Evolutionary conservation across 2,888 invertebrate genomes (phyloP).

Genomic region (Iselma pallidipennis): DNA sequence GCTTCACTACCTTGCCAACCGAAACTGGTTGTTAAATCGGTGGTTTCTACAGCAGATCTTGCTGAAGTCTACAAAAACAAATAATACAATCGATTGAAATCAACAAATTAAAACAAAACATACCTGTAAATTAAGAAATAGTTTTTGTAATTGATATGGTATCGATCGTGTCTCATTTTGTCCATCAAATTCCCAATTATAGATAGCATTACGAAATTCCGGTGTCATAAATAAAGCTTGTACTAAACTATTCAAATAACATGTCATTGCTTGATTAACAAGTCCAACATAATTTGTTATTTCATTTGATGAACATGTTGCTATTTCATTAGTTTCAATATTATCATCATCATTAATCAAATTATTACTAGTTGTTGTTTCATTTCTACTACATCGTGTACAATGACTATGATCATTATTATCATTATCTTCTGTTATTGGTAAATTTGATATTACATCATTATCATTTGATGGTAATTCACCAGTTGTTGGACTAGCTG

Average conservation of each 20-base stretch:
- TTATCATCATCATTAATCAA: slow-evolving; percentile 1
- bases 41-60: slow-evolving; percentile 81
- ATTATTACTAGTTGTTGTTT: background rate
- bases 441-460: slow-evolving; percentile 6
- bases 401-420: slow-evolving; percentile 11
- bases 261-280: slow-evolving; percentile 91
- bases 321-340: background rate
- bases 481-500: slow-evolving; percentile 54
- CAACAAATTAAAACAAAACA: slow-evolving; percentile 14
- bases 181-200: slow-evolving; percentile 79
- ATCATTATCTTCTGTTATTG: slow-evolving; percentile 13
- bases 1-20: slow-evolving; percentile 90
- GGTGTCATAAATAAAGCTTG: slow-evolving; percentile 92
- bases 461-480: slow-evolving; percentile 28
- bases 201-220: slow-evolving; percentile 86
- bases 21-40: slow-evolving; percentile 83
- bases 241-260: slow-evolving; percentile 85
- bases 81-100: background rate
- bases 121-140: slow-evolving; percentile 82
- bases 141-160: slow-evolving; percentile 82
- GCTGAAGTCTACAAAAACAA: slow-evolving; percentile 67
- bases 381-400: slow-evolving; percentile 8
- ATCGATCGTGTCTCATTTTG: slow-evolving; percentile 74
- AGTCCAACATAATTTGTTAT: slow-evolving; percentile 69
- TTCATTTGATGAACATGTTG: slow-evolving; percentile 25